Conservation (phyloP, 2,113 vertebrate genomes). For the Nansenia antarctica region DNA sequence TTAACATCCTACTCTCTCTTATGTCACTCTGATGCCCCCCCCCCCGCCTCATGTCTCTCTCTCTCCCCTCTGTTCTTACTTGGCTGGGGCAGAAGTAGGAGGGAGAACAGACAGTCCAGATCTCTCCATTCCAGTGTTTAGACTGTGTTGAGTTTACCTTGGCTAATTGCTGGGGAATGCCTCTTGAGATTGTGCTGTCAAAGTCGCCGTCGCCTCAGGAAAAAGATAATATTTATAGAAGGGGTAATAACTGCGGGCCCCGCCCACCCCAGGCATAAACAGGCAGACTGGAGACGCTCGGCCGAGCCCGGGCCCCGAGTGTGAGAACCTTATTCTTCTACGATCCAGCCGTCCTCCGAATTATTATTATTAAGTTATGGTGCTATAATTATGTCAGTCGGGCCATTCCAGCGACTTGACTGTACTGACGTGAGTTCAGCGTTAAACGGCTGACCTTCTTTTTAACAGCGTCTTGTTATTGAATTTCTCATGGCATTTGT, state of each 20-base stretch:
- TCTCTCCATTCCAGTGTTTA: not conserved
- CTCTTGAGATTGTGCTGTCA: not conserved
- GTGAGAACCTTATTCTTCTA: not conserved
- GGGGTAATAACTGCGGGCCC: not conserved
- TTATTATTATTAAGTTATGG: not conserved
- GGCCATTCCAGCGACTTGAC: not conserved
- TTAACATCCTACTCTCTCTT: slow-evolving; percentile 1
- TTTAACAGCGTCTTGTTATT: slow-evolving; percentile 10
- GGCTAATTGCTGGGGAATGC: slow-evolving; percentile 12
- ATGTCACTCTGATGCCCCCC: not conserved
- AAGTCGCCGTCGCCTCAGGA: not conserved
- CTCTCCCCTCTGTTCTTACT: too few species aligned
- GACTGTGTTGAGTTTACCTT: slow-evolving; percentile 16
- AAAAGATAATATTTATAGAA: not conserved
- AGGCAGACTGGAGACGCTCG: too few species aligned
- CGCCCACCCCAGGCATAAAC: not conserved
- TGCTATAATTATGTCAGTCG: slow-evolving; percentile 9
- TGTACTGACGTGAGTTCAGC: slow-evolving; percentile 2
- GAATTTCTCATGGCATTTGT: not conserved
- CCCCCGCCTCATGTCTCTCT: not conserved
- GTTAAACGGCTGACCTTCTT: not conserved
- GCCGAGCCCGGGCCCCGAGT: not conserved
- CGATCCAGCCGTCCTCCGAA: not conserved
- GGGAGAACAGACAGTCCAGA: not conserved
- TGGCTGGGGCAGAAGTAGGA: too few species aligned